phyloP scores from a whole-genome alignment of 2,888 invertebrate genomes.

The Prosopocoilus inquinatus region DNA sequence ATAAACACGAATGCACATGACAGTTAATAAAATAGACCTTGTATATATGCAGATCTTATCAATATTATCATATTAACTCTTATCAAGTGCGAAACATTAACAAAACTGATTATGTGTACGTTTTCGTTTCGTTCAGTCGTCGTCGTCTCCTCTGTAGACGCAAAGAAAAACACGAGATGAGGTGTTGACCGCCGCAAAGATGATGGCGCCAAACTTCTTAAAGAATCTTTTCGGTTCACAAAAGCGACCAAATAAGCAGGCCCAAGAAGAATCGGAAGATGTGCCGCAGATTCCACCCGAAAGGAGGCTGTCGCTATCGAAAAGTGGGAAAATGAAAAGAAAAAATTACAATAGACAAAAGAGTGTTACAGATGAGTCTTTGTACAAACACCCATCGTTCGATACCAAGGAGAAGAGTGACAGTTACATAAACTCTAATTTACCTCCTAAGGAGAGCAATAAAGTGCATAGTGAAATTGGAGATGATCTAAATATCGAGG shows the following conservation, averaged over 20 bases:
- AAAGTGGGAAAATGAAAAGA: constrained; percentile 33
- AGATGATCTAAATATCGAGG: constrained; percentile 16
- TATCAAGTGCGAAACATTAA: constrained; percentile 17
- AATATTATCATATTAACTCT: constrained; percentile 21
- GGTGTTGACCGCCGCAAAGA: neutral
- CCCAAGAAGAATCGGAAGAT: constrained; percentile 5
- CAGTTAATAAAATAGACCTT: constrained; percentile 2
- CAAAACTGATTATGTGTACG: neutral
- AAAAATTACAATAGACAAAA: constrained; percentile 22
- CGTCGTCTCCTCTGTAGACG: neutral
- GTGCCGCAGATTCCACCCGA: constrained; percentile 18
- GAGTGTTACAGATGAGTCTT: constrained; percentile 14
- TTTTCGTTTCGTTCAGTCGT: neutral
- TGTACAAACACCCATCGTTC: constrained; percentile 6
- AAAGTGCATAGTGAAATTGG: constrained; percentile 9
- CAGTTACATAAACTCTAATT: neutral
- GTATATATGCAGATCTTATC: constrained; percentile 23
- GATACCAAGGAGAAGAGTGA: neutral
- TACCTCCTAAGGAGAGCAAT: neutral
- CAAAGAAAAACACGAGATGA: neutral
- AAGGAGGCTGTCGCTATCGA: constrained; percentile 32
- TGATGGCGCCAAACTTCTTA: constrained; percentile 11
- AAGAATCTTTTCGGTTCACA: constrained; percentile 7
- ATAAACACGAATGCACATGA: constrained; percentile 1
- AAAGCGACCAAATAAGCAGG: neutral